Evolutionary conservation across 2,797 vertebrate species (phyloP).

Genomic region (Sphenopsis melanotis): DNA sequence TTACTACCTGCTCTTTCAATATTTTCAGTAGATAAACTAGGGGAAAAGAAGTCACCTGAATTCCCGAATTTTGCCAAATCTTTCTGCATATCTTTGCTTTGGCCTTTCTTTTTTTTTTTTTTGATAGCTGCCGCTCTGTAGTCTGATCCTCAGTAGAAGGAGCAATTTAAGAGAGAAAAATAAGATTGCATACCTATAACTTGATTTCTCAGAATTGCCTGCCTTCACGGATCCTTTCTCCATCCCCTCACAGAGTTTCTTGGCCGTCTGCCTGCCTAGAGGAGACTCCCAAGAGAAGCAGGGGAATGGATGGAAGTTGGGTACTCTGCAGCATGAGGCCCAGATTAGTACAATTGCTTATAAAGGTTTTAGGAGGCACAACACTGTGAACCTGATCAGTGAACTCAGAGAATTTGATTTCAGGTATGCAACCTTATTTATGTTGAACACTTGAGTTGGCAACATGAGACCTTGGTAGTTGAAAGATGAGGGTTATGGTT

Average conservation of each 20-base stretch:
- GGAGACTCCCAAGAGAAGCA: slow-evolving; percentile 66
- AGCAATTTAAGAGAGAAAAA: slow-evolving; percentile 37
- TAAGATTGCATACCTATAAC: slow-evolving; percentile 65
- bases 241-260: slow-evolving; percentile 64
- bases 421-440: slow-evolving; percentile 55
- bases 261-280: slow-evolving; percentile 65
- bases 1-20: neutral
- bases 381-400: slow-evolving; percentile 59
- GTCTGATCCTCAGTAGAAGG: neutral
- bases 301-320: slow-evolving; percentile 63
- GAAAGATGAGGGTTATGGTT: slow-evolving; percentile 62
- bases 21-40: neutral
- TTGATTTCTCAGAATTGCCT: slow-evolving; percentile 59
- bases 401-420: slow-evolving; percentile 64
- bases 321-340: slow-evolving; percentile 48
- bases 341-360: slow-evolving; percentile 61
- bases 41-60: neutral
- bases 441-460: slow-evolving; percentile 46
- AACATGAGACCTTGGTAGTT: slow-evolving; percentile 58
- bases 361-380: slow-evolving; percentile 59
- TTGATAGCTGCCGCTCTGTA: neutral
- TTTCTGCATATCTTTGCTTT: slow-evolving; percentile 29
- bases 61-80: neutral
- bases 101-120: neutral
- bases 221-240: slow-evolving; percentile 54